These are phyloP conservation scores for Coenobita brevimanus DNA, from an alignment of 1,140 invertebrate species.

Conservation along the genomic window DNA sequence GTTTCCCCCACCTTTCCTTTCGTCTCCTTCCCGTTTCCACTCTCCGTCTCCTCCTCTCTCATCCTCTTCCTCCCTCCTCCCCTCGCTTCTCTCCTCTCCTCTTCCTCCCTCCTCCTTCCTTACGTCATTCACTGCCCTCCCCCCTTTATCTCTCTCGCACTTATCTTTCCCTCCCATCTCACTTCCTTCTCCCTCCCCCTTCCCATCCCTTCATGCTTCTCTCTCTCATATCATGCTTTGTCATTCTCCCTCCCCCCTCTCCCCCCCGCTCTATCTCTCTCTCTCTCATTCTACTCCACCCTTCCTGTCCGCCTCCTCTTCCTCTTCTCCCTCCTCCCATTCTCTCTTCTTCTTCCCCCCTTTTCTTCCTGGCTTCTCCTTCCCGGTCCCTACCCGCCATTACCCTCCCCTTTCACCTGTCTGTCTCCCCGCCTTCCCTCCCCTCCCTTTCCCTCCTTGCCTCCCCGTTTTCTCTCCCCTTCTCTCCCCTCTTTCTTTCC, in stretches of 20 bases:
- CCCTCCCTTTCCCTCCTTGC: background rate
- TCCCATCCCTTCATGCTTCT: too few species aligned
- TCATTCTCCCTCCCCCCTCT: background rate
- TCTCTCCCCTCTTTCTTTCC: background rate
- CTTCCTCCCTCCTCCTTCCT: background rate
- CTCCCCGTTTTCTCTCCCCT: background rate
- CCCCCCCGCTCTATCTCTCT: background rate
- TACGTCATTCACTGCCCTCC: background rate
- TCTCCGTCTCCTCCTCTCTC: background rate
- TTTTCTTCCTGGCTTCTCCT: background rate
- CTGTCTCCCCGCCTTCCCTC: background rate
- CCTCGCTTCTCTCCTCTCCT: background rate
- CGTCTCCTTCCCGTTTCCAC: background rate
- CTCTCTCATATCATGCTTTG: too few species aligned
- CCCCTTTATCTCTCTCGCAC: background rate
- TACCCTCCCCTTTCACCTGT: background rate
- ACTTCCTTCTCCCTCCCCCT: too few species aligned
- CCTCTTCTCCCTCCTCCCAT: constrained; percentile 28
- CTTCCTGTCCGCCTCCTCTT: constrained; percentile 2
- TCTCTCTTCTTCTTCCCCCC: constrained; percentile 13
- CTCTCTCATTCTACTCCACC: constrained; percentile 15
- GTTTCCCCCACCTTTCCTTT: constrained; percentile 14
- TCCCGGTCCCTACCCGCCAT: background rate
- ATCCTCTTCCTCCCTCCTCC: background rate
- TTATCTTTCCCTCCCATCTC: too few species aligned